phyloP scores from a whole-genome alignment of 2,113 vertebrate genomes.

The Halichoeres trimaculatus region DNA sequence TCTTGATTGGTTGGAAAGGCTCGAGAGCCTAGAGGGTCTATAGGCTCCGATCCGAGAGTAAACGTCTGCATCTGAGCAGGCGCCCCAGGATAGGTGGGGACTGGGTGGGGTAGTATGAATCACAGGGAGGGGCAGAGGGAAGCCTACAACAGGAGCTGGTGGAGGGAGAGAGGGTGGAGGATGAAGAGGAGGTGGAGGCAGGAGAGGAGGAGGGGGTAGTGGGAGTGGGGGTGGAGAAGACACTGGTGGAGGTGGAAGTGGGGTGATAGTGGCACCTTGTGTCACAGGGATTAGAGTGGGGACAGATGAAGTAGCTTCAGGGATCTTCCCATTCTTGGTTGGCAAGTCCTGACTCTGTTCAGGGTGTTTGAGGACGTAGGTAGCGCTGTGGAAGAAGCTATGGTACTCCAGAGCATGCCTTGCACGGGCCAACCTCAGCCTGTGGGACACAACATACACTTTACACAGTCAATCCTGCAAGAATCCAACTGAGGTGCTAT shows the following conservation, averaged over 20 bases:
- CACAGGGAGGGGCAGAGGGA: conserved; percentile 60
- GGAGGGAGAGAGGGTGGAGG: conserved; percentile 34
- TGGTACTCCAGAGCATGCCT: conserved; percentile 76
- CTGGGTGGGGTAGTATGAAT: conserved; percentile 78
- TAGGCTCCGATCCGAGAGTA: conserved; percentile 79
- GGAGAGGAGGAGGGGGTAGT: conserved; percentile 43
- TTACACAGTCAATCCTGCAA: not conserved
- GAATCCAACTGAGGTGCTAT: too few relatives aligned
- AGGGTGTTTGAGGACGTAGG: conserved; percentile 74
- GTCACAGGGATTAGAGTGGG: conserved; percentile 16
- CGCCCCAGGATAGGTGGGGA: conserved; percentile 77
- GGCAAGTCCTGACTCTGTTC: conserved; percentile 16
- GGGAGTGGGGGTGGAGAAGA: conserved; percentile 16
- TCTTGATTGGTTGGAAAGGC: conserved; percentile 73
- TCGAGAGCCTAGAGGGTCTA: conserved; percentile 72
- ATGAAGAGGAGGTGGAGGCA: conserved; percentile 16
- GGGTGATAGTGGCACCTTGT: not conserved
- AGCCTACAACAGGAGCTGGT: conserved; percentile 19
- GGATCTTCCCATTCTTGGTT: conserved; percentile 26
- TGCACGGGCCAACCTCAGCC: conserved; percentile 67
- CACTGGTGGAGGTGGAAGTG: conserved; percentile 12
- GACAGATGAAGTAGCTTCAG: not conserved
- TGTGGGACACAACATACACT: conserved; percentile 30
- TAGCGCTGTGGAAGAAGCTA: conserved; percentile 79
- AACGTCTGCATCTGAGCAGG: conserved; percentile 75